These are phyloP conservation scores for Parus major DNA, from an alignment of 2,113 vertebrate genomes.

Conservation along the genomic window DNA sequence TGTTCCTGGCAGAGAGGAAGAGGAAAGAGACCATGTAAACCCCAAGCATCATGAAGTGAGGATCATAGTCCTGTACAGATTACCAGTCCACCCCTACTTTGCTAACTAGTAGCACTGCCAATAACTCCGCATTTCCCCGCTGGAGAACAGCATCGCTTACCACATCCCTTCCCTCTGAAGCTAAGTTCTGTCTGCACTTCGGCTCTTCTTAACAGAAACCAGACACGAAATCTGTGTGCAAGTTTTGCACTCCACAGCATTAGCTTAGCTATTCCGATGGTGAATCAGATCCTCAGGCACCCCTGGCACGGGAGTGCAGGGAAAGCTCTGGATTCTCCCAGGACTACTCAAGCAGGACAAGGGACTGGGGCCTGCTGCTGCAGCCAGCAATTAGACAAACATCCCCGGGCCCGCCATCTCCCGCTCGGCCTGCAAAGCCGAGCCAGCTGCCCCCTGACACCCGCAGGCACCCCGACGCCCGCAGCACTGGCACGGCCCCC, in stretches of 20 bases:
- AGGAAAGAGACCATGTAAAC: background rate
- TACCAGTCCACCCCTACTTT: background rate
- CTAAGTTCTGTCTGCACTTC: background rate
- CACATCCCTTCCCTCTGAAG: background rate
- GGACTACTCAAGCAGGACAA: background rate
- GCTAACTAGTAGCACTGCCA: background rate
- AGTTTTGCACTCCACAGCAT: background rate
- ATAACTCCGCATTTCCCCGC: background rate
- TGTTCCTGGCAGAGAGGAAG: constrained; percentile 69
- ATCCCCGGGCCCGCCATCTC: background rate
- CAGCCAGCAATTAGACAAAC: background rate
- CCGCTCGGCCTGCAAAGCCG: background rate
- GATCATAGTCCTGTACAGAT: background rate
- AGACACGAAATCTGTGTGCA: background rate
- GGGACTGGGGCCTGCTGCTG: background rate
- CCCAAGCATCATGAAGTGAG: background rate
- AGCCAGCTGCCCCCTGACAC: background rate
- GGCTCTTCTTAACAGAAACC: background rate
- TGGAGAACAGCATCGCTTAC: background rate
- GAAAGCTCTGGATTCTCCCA: background rate
- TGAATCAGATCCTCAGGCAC: background rate
- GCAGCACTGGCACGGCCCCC: background rate
- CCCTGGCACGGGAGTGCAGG: background rate
- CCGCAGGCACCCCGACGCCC: background rate
- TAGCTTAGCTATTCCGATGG: background rate